These are phyloP conservation scores for Xiphophorus maculatus DNA, from an alignment of 2,113 vertebrate genomes.

Conservation along the genomic window DNA sequence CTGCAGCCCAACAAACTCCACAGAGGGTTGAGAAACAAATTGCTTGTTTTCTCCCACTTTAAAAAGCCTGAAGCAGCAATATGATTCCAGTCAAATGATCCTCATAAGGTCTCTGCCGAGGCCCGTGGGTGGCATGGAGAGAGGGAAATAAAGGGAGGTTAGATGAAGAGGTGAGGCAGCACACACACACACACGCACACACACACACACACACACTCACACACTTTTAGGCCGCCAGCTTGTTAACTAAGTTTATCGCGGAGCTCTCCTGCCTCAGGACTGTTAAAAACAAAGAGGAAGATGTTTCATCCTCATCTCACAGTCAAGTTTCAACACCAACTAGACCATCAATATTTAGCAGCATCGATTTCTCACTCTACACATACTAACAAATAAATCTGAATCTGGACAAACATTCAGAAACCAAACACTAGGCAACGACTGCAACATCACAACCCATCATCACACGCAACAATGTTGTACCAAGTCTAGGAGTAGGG, in stretches of 20 bases:
- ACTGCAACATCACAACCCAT: too few relatives aligned
- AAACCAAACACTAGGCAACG: too few relatives aligned
- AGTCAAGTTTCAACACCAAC: slow-evolving; percentile 5
- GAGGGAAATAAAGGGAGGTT: slow-evolving; percentile 36
- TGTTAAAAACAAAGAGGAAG: slow-evolving; percentile 22
- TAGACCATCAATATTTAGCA: slow-evolving; percentile 4
- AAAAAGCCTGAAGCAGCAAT: slow-evolving; percentile 58
- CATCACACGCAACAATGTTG: too few relatives aligned
- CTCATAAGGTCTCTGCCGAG: slow-evolving; percentile 63
- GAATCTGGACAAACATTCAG: too few relatives aligned
- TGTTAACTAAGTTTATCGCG: slow-evolving; percentile 39
- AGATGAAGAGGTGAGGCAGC: slow-evolving; percentile 10
- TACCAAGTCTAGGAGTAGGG: too few relatives aligned
- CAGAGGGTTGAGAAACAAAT: slow-evolving; percentile 46
- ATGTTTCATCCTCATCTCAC: slow-evolving; percentile 15
- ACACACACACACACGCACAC: not conserved
- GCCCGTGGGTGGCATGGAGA: slow-evolving; percentile 40
- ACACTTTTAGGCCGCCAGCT: slow-evolving; percentile 21
- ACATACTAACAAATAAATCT: slow-evolving; percentile 4
- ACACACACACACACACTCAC: not conserved
- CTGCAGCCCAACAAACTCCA: slow-evolving; percentile 35
- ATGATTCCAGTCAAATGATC: slow-evolving; percentile 73
- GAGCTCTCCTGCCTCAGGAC: not conserved
- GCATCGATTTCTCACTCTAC: slow-evolving; percentile 12
- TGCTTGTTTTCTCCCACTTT: slow-evolving; percentile 29